Conservation (phyloP, 2,113 vertebrate genomes). For the Stercorarius parasiticus region DNA sequence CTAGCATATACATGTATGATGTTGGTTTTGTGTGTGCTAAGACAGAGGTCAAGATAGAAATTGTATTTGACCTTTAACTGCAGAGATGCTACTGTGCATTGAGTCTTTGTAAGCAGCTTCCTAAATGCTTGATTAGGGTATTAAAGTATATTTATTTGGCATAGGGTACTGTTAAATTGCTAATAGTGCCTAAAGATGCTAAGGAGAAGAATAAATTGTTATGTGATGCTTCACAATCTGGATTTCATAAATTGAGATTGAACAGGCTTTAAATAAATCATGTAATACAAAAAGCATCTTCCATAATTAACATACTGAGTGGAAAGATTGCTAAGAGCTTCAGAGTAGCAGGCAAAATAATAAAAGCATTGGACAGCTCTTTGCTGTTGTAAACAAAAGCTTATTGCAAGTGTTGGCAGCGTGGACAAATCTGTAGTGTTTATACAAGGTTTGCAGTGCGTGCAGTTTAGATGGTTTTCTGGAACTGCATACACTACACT, state of each 20-base stretch:
- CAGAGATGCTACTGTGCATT: conserved; percentile 30
- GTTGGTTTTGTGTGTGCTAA: neutral
- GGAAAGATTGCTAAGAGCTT: conserved; percentile 41
- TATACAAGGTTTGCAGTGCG: neutral
- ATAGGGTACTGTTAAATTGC: conserved; percentile 30
- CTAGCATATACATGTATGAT: neutral
- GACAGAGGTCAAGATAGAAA: conserved; percentile 7
- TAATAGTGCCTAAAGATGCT: conserved; percentile 41
- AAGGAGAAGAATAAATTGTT: conserved; percentile 58
- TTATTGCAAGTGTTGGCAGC: neutral
- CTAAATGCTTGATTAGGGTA: conserved; percentile 67
- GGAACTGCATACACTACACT: neutral
- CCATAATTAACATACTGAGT: conserved; percentile 54
- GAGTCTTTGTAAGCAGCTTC: conserved; percentile 42
- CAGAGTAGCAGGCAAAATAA: neutral
- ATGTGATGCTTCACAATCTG: conserved; percentile 63
- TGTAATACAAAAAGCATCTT: conserved; percentile 63
- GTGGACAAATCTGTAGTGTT: neutral
- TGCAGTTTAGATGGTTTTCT: neutral
- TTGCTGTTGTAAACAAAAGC: conserved; percentile 26
- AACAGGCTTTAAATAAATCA: conserved; percentile 70
- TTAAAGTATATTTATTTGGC: conserved; percentile 60
- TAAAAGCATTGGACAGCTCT: neutral
- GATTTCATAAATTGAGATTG: conserved; percentile 60
- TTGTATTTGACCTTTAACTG: conserved; percentile 36